Evolutionary conservation across 2,888 invertebrate genomes (phyloP).

Genomic region (Polietes domitor): DNA sequence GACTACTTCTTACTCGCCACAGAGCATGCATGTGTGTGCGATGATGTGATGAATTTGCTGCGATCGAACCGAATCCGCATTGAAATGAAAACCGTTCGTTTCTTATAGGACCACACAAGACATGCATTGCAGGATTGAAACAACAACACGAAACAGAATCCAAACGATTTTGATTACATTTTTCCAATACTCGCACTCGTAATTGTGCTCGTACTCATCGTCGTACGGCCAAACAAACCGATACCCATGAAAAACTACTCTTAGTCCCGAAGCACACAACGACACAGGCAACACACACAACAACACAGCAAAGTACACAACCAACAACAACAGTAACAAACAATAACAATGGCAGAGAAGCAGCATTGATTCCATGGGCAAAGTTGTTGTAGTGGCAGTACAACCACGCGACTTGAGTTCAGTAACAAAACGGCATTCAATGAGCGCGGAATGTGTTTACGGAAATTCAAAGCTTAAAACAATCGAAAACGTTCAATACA

Average conservation of each 20-base stretch:
- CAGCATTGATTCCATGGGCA: conserved; percentile 39
- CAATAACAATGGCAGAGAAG: conserved; percentile 24
- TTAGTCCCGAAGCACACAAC: conserved; percentile 11
- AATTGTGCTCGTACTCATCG: not conserved
- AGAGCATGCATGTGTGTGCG: not conserved
- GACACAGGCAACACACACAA: not conserved
- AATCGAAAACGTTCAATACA: not conserved
- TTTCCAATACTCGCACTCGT: not conserved
- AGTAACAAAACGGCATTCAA: conserved; percentile 79
- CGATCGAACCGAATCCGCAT: conserved; percentile 35
- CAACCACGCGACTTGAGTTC: conserved; percentile 66
- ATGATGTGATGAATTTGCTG: not conserved
- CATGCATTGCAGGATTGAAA: not conserved
- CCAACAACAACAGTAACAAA: not conserved
- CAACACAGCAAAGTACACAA: not conserved
- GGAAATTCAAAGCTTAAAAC: conserved; percentile 52
- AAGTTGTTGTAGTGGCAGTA: conserved; percentile 46
- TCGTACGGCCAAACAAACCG: conserved; percentile 1
- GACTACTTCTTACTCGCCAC: not conserved
- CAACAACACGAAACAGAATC: conserved; percentile 4
- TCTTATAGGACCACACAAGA: conserved; percentile 37
- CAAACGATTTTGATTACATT: conserved; percentile 36
- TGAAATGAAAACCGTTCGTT: conserved; percentile 19
- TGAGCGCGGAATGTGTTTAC: conserved; percentile 71
- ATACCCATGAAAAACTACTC: conserved; percentile 14